Evolutionary conservation across 1,140 invertebrate species (phyloP).

Genomic region (Eriocheir sinensis): DNA sequence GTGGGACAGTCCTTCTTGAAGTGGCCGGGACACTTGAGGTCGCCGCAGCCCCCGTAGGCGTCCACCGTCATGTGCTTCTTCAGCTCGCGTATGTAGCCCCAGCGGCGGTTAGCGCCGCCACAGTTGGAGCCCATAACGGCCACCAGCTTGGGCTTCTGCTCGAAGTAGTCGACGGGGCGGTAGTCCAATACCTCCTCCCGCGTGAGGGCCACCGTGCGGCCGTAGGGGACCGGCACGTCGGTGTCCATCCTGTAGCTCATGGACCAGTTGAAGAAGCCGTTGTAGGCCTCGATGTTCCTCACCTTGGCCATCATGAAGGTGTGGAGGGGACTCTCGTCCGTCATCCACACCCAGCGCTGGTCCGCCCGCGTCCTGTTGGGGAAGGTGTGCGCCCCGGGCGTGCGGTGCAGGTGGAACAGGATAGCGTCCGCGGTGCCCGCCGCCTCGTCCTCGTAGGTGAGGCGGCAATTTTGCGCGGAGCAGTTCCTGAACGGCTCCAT

Average conservation of each 20-base stretch:
- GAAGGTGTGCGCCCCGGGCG: constrained; percentile 80
- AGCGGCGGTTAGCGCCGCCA: constrained; percentile 83
- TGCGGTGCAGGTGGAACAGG: constrained; percentile 85
- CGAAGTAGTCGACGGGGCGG: constrained; percentile 67
- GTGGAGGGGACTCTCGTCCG: constrained; percentile 85
- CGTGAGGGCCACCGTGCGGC: constrained; percentile 82
- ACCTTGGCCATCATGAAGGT: constrained; percentile 82
- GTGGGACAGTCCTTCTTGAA: constrained; percentile 84
- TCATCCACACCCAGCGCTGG: constrained; percentile 86
- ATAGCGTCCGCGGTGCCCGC: constrained; percentile 83
- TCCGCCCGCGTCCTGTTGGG: constrained; percentile 80
- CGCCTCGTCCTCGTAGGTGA: constrained; percentile 82
- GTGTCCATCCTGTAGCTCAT: constrained; percentile 88
- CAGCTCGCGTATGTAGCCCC: constrained; percentile 85
- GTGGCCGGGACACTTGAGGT: constrained; percentile 84
- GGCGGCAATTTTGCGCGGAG: constrained; percentile 84
- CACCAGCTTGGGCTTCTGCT: constrained; percentile 81
- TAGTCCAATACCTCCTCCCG: constrained; percentile 37
- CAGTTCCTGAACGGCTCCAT: constrained; percentile 84
- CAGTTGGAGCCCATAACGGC: constrained; percentile 87
- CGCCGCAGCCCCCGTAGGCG: constrained; percentile 84
- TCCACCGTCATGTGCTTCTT: constrained; percentile 84
- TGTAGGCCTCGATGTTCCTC: constrained; percentile 82
- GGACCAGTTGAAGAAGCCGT: constrained; percentile 87
- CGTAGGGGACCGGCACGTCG: constrained; percentile 88